These are phyloP conservation scores for Tetanocera ferruginea DNA, from an alignment of 2,888 invertebrate genomes.

Conservation along the genomic window DNA sequence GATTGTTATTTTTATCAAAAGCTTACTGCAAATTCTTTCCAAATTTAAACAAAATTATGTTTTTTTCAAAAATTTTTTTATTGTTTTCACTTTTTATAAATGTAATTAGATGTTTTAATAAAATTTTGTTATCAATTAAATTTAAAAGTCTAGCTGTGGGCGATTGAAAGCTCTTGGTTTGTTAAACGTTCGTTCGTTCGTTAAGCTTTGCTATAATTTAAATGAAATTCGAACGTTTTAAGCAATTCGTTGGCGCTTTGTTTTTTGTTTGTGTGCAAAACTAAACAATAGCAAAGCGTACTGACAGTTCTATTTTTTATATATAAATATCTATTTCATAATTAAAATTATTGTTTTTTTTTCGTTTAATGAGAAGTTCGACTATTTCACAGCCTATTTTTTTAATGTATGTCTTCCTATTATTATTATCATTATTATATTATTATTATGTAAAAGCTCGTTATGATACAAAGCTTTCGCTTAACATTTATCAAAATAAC, in stretches of 20 bases:
- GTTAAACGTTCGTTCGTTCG: slow-evolving; percentile 5
- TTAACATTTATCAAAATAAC: too few species aligned
- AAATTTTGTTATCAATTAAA: neutral
- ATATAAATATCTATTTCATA: too few species aligned
- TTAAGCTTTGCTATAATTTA: neutral
- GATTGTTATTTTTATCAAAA: neutral
- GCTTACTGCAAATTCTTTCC: neutral
- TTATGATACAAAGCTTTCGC: too few species aligned
- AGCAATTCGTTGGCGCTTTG: neutral
- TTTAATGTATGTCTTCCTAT: too few species aligned
- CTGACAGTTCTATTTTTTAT: neutral
- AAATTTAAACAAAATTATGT: neutral
- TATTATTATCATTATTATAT: too few species aligned
- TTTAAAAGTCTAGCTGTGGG: too few species aligned
- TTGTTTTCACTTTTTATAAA: slow-evolving; percentile 2
- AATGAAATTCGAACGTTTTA: too few species aligned
- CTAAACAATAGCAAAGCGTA: neutral
- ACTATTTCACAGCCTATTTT: too few species aligned
- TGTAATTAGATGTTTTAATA: neutral
- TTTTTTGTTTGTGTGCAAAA: neutral
- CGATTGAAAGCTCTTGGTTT: neutral
- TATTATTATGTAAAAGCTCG: too few species aligned
- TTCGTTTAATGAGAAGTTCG: neutral
- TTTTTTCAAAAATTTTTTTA: slow-evolving; percentile 11
- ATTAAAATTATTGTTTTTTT: slow-evolving; percentile 4